Conservation (phyloP, 1,140 invertebrate species). For the Xylocopa sonorina region DNA sequence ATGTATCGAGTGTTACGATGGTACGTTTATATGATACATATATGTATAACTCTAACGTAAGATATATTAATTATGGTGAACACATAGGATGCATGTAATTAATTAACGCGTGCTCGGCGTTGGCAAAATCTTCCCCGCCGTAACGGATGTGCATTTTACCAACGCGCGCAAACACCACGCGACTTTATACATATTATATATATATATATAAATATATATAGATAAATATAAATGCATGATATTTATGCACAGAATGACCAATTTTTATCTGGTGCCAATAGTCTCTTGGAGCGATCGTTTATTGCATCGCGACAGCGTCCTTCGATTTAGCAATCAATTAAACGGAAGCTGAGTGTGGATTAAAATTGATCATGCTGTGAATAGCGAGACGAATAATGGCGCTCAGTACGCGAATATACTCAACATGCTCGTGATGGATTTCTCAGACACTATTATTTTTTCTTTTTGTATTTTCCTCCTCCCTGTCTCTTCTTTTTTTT, state of each 20-base stretch:
- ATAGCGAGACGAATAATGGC: constrained; percentile 23
- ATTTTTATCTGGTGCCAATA: constrained; percentile 36
- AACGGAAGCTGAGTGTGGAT: constrained; percentile 14
- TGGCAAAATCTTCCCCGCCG: neutral
- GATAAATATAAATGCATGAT: constrained; percentile 43
- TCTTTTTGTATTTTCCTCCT: neutral
- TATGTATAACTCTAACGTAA: constrained; percentile 61
- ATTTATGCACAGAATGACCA: constrained; percentile 49
- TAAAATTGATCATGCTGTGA: constrained; percentile 51
- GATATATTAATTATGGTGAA: constrained; percentile 51
- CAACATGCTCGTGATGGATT: constrained; percentile 30
- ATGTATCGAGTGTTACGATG: constrained; percentile 61
- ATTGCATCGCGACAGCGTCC: neutral
- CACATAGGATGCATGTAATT: constrained; percentile 64
- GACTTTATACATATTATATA: constrained; percentile 40
- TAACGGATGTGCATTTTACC: neutral
- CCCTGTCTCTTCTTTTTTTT: too few relatives aligned
- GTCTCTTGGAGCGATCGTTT: neutral
- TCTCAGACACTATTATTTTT: constrained; percentile 12
- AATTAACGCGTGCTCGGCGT: constrained; percentile 33
- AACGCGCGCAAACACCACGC: neutral
- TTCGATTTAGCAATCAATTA: constrained; percentile 4
- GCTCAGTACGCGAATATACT: constrained; percentile 50
- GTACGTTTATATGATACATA: constrained; percentile 58
- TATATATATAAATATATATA: constrained; percentile 45